phyloP scores from a whole-genome alignment of 1,140 invertebrate species.

The Aphelenchoides besseyi region DNA sequence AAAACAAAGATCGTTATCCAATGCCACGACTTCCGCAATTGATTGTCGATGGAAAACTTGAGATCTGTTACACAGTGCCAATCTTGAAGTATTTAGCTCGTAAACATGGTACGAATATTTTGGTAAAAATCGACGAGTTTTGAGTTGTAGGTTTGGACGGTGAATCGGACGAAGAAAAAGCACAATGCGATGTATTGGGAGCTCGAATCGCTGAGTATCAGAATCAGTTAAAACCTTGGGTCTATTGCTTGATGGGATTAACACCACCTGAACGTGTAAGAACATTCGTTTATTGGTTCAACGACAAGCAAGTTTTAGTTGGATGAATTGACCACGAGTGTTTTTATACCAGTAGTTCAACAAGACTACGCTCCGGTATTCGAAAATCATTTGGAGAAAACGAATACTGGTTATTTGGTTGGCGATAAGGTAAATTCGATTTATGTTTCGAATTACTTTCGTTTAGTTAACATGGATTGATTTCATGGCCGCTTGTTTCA shows the following conservation, averaged over 20 bases:
- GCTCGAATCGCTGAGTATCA: constrained; percentile 43
- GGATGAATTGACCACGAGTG: constrained; percentile 32
- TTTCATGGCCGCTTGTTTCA: constrained; percentile 40
- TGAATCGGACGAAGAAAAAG: constrained; percentile 46
- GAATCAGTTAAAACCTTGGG: constrained; percentile 40
- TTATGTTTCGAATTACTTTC: constrained; percentile 23
- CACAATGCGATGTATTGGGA: constrained; percentile 38
- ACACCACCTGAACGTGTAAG: constrained; percentile 39
- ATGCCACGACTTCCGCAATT: constrained; percentile 41
- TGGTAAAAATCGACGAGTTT: neutral
- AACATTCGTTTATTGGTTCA: constrained; percentile 6
- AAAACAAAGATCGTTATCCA: constrained; percentile 42
- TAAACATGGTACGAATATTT: constrained; percentile 34
- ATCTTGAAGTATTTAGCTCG: constrained; percentile 41
- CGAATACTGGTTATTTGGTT: constrained; percentile 45
- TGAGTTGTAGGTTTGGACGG: constrained; percentile 29
- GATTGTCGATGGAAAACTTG: constrained; percentile 38
- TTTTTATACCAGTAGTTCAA: constrained; percentile 34
- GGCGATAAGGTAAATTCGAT: constrained; percentile 38
- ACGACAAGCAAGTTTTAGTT: constrained; percentile 31
- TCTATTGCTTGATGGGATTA: constrained; percentile 43
- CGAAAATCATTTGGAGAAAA: constrained; percentile 41
- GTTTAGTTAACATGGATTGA: constrained; percentile 43
- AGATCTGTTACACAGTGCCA: constrained; percentile 31
- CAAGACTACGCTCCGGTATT: constrained; percentile 45